Evolutionary conservation across 2,888 invertebrate species (phyloP).

Genomic region (Adelphocoris suturalis): DNA sequence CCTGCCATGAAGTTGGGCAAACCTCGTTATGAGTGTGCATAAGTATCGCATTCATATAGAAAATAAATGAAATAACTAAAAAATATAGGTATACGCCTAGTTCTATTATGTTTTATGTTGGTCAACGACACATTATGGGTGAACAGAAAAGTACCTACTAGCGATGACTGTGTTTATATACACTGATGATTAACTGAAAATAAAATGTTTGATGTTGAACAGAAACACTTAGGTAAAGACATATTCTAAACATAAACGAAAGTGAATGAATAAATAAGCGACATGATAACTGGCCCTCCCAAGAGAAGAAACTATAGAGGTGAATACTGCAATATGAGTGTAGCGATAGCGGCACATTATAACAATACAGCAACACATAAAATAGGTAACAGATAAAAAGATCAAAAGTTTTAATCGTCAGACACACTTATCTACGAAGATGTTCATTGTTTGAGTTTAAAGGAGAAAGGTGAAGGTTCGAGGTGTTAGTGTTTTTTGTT

Average conservation of each 20-base stretch:
- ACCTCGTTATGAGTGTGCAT: not conserved
- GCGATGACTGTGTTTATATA: conserved; percentile 65
- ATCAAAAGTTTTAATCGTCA: conserved; percentile 59
- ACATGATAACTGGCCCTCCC: conserved; percentile 14
- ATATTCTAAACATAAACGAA: conserved; percentile 22
- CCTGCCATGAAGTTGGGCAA: too few species aligned
- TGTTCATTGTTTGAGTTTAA: conserved; percentile 57
- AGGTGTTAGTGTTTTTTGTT: conserved; percentile 66
- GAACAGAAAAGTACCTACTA: not conserved
- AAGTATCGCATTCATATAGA: not conserved
- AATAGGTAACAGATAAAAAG: conserved; percentile 68
- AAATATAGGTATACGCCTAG: too few species aligned
- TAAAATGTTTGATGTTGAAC: not conserved
- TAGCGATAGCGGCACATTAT: conserved; percentile 53
- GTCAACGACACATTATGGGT: conserved; percentile 27
- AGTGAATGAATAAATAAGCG: conserved; percentile 45
- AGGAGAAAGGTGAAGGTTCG: conserved; percentile 50
- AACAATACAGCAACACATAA: conserved; percentile 70
- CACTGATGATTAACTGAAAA: conserved; percentile 60
- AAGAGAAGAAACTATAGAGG: conserved; percentile 32
- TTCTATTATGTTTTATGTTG: not conserved
- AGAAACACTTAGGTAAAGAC: not conserved
- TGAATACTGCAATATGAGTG: conserved; percentile 54
- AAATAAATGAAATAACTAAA: not conserved
- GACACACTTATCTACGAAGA: conserved; percentile 73